Evolutionary conservation across 92 coral and sea anemone species (phyloP), one percentile per base, ranked within the genome.

Genomic region (Chrysogorgia sp.): DNA sequence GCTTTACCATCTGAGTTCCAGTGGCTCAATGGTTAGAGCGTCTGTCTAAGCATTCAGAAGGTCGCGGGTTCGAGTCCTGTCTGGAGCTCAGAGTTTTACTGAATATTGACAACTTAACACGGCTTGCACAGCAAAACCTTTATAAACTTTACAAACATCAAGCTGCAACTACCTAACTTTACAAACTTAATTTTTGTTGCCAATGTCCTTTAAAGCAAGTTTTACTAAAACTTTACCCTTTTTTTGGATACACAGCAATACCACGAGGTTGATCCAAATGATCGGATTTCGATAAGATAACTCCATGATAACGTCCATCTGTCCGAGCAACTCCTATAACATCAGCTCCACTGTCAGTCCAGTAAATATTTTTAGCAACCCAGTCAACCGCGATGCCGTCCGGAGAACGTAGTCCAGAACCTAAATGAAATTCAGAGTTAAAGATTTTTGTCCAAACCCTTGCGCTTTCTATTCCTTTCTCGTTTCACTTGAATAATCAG

Each of bases 311-410:
- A 17, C 92, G 59, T 4, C 98, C 98, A 83, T 94, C 90, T 26
- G 79, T 84, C 6, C 98, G 88, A 19, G 94, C 87, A 3, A 94
- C 97, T 24, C 86, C 87, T 34, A 94, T 87, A 22, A 71, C 78
- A 35, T 71, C 64, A 53, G 78, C 43, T 22, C 53, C 75, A 35
- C 75, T 55, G 64, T 94, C 98, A 5, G 98, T 87, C 98, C 98
- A 94, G 85, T 91, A 94, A 22, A 94, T 56, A 58, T 94, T 91
- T 64, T 84, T 91, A 19, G 97, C 97, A 31, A 92, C 90, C 98
- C 98, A 94, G 76, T 94, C 98, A 30, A 88, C 84, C 3, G 94
- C 86, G 40, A 94, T 94, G 31, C 96, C 96, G 64, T 94, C 98
- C 0, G 96, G 96, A 45, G 83, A 75, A 21, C 63, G 59, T 34